Evolutionary conservation across 2,797 vertebrate genomes (phyloP).

Genomic region (Liparis tanakae): DNA sequence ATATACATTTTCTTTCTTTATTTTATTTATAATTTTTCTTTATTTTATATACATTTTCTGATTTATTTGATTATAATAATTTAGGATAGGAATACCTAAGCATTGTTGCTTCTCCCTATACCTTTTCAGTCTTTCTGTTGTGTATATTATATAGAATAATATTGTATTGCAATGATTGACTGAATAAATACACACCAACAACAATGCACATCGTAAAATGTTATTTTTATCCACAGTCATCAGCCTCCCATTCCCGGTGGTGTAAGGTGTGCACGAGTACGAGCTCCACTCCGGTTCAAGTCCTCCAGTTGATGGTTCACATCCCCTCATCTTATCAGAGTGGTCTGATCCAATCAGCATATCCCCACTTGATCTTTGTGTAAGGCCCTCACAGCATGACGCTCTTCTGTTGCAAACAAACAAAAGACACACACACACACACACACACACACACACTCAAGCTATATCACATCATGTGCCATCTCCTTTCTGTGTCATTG

Average conservation of each 20-base stretch:
- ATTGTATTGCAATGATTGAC: too few species aligned
- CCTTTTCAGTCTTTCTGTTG: too few species aligned
- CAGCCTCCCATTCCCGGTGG: slow-evolving; percentile 7
- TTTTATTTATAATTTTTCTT: too few species aligned
- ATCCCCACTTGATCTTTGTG: slow-evolving; percentile 35
- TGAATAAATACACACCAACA: too few species aligned
- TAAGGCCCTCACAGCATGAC: slow-evolving; percentile 48
- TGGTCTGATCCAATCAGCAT: slow-evolving; percentile 40
- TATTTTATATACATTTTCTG: too few species aligned
- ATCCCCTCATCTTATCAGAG: slow-evolving; percentile 21
- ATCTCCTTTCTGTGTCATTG: slow-evolving; percentile 39
- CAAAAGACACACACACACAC: slow-evolving; percentile 25
- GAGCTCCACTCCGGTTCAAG: slow-evolving; percentile 15
- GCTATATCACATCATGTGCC: slow-evolving; percentile 20
- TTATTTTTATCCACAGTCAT: slow-evolving; percentile 13
- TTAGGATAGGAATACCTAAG: too few species aligned
- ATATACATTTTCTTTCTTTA: too few species aligned
- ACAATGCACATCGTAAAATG: neutral
- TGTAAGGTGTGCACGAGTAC: slow-evolving; percentile 15
- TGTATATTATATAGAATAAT: too few species aligned
- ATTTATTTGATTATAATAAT: too few species aligned
- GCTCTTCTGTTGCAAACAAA: slow-evolving; percentile 34
- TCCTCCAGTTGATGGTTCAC: slow-evolving; percentile 30
- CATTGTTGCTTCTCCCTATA: too few species aligned
- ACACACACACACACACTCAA: neutral